Conservation (phyloP, 1,140 invertebrate species). For the Eubasilissa regina region DNA sequence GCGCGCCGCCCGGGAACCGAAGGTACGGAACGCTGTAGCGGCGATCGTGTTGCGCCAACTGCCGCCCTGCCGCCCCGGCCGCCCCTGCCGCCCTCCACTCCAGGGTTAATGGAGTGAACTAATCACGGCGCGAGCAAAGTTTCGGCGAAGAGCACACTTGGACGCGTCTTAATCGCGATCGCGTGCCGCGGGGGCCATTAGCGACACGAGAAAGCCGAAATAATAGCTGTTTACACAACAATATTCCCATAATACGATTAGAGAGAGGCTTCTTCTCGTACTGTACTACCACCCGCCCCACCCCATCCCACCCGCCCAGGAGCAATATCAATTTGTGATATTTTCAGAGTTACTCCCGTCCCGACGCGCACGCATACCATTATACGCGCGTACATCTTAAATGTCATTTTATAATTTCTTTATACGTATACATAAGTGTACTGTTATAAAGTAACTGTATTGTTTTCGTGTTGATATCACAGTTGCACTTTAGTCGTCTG, state of each 20-base stretch:
- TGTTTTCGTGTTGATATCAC: too few species aligned
- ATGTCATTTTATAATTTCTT: too few species aligned
- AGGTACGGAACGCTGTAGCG: conserved; percentile 45
- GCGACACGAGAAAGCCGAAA: conserved; percentile 31
- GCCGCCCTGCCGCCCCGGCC: too few species aligned
- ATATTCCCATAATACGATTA: conserved; percentile 42
- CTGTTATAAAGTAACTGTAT: too few species aligned
- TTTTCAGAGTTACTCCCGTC: neutral
- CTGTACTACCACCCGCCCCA: neutral
- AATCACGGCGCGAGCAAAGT: conserved; percentile 44
- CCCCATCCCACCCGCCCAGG: neutral
- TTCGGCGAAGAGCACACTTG: conserved; percentile 44
- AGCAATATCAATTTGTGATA: neutral
- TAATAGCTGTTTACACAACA: conserved; percentile 14
- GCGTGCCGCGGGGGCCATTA: conserved; percentile 46
- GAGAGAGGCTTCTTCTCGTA: conserved; percentile 28
- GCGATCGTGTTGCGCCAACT: neutral
- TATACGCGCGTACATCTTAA: neutral
- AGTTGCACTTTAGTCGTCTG: too few species aligned
- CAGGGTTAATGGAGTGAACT: conserved; percentile 44
- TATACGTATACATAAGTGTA: too few species aligned
- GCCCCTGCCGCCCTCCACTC: conserved; percentile 38
- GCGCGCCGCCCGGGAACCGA: conserved; percentile 47
- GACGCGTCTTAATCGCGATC: conserved; percentile 57
- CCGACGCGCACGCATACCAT: neutral